Conservation (phyloP, 2,797 vertebrate genomes). For the Gastrophryne carolinensis region DNA sequence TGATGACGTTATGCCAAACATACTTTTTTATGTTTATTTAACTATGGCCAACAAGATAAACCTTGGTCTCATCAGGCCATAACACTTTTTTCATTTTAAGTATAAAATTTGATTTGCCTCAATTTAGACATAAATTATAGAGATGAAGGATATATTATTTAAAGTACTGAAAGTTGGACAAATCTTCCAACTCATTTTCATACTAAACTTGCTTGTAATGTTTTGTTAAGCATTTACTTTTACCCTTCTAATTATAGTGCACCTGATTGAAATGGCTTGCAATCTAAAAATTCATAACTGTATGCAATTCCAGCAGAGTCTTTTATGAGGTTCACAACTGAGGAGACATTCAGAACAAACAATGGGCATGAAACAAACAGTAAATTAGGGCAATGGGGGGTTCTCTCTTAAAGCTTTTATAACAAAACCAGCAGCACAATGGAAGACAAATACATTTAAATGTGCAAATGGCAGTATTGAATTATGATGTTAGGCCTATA, state of each 20-base stretch:
- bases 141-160: no score
- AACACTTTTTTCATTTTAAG: no score
- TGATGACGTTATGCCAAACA: no score
- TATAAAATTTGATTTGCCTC: no score
- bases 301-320: neutral
- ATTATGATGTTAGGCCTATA: neutral
- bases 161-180: no score
- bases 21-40: no score
- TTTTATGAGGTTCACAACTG: neutral
- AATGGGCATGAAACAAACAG: slow-evolving; percentile 24
- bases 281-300: slow-evolving; percentile 1
- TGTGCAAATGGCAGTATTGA: neutral
- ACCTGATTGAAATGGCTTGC: neutral
- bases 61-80: no score
- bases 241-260: neutral
- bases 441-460: neutral
- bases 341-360: slow-evolving; percentile 4
- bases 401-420: neutral
- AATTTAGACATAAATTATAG: no score
- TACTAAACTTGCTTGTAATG: neutral
- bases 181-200: neutral
- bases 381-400: neutral
- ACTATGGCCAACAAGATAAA: no score
- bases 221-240: slow-evolving; percentile 1
- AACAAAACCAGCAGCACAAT: slow-evolving; percentile 3